Conservation (phyloP, 2,797 vertebrate species). For the Notoglanidium macrostoma region DNA sequence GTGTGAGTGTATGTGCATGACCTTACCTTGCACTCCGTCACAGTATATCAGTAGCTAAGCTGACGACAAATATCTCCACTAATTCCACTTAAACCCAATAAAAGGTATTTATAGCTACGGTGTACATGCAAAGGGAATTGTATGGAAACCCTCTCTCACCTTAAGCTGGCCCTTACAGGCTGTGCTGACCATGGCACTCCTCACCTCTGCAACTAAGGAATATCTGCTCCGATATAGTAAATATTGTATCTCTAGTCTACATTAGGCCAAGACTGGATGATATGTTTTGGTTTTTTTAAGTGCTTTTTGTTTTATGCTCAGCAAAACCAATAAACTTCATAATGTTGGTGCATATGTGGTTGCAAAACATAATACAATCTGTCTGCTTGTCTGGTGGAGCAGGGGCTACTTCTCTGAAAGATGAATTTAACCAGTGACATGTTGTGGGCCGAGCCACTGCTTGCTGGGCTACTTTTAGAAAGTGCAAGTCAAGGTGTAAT, state of each 20-base stretch:
- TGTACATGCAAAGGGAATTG: slow-evolving; percentile 62
- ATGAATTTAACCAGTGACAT: slow-evolving; percentile 75
- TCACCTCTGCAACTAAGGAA: background rate
- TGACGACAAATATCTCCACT: slow-evolving; percentile 62
- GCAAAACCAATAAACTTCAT: background rate
- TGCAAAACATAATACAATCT: slow-evolving; percentile 20
- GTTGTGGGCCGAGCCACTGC: slow-evolving; percentile 63
- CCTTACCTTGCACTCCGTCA: slow-evolving; percentile 15
- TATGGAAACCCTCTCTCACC: slow-evolving; percentile 61
- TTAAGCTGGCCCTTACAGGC: slow-evolving; percentile 43
- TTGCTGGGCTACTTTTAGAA: slow-evolving; percentile 80
- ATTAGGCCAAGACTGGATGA: slow-evolving; percentile 3
- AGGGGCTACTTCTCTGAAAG: slow-evolving; percentile 60
- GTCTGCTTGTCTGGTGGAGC: background rate
- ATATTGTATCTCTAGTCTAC: background rate
- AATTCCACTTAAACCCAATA: slow-evolving; percentile 73
- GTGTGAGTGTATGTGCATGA: background rate
- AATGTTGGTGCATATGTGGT: background rate
- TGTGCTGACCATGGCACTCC: slow-evolving; percentile 15
- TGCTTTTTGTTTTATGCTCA: background rate
- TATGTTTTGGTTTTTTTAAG: background rate
- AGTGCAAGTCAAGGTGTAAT: slow-evolving; percentile 79
- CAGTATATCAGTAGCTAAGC: slow-evolving; percentile 57
- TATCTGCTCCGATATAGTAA: slow-evolving; percentile 6
- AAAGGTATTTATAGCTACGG: slow-evolving; percentile 72